These are phyloP conservation scores for Epizoanthus fatuus DNA, from an alignment of 92 coral and sea anemone genomes.

Conservation along the genomic window DNA sequence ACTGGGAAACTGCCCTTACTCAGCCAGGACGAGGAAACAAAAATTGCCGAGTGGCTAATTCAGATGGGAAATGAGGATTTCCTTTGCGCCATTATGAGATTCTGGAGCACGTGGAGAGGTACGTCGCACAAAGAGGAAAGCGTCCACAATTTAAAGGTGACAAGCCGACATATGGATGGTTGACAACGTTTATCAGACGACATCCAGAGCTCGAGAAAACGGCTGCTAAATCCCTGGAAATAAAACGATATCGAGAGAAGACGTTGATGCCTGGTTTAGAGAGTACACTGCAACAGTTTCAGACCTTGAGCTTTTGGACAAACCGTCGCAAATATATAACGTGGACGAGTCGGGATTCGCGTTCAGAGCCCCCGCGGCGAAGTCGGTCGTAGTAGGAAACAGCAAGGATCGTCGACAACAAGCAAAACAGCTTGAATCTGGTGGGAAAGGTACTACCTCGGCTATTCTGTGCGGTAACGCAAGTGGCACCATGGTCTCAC, in stretches of 20 bases:
- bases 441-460: background rate
- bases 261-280: conserved; percentile 59
- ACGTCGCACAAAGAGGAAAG: background rate
- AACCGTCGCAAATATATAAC: background rate
- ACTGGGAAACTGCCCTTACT: background rate
- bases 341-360: background rate
- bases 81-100: background rate
- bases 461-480: background rate
- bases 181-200: background rate
- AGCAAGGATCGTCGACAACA: background rate
- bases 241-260: conserved; percentile 52
- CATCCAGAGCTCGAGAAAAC: background rate
- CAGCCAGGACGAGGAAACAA: background rate
- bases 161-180: background rate
- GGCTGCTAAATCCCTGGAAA: conserved; percentile 26
- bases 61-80: background rate
- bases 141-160: background rate
- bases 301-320: background rate
- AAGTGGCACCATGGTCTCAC: background rate
- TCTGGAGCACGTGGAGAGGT: background rate
- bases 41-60: background rate
- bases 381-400: background rate
- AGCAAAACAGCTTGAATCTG: background rate
- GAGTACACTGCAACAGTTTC: background rate
- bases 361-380: background rate